Conservation (phyloP, 2,888 invertebrate species). For the Limnephilus lunatus region DNA sequence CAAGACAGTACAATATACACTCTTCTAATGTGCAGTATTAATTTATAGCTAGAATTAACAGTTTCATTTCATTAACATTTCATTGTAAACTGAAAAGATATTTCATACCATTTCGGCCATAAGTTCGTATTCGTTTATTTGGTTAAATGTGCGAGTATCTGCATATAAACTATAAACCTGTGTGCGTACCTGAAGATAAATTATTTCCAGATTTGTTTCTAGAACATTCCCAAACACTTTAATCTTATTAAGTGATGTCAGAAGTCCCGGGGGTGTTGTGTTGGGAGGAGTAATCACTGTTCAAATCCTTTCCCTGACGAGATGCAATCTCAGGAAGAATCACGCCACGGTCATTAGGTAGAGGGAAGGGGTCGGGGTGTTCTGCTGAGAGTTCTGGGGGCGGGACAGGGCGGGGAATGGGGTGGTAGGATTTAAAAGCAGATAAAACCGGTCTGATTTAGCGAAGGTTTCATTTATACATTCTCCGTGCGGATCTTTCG, state of each 20-base stretch:
- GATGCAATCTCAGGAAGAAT: constrained; percentile 20
- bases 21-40: too few relatives aligned
- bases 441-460: background rate
- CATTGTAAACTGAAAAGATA: too few relatives aligned
- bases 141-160: background rate
- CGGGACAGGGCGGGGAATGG: background rate
- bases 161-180: background rate
- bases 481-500: background rate
- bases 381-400: background rate
- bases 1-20: too few relatives aligned
- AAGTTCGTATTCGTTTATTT: background rate
- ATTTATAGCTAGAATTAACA: too few relatives aligned
- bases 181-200: background rate
- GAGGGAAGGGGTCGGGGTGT: background rate
- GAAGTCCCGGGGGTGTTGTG: constrained; percentile 20
- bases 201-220: background rate
- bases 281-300: constrained; percentile 24
- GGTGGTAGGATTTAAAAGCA: background rate
- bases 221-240: constrained; percentile 36
- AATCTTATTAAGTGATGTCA: constrained; percentile 40
- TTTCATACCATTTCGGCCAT: background rate
- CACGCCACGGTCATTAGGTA: constrained; percentile 15
- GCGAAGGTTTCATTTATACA: background rate
- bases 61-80: too few relatives aligned
- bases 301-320: constrained; percentile 6